phyloP scores from a whole-genome alignment of 2,797 vertebrate species.

The Phrynocephalus guinanensis region DNA sequence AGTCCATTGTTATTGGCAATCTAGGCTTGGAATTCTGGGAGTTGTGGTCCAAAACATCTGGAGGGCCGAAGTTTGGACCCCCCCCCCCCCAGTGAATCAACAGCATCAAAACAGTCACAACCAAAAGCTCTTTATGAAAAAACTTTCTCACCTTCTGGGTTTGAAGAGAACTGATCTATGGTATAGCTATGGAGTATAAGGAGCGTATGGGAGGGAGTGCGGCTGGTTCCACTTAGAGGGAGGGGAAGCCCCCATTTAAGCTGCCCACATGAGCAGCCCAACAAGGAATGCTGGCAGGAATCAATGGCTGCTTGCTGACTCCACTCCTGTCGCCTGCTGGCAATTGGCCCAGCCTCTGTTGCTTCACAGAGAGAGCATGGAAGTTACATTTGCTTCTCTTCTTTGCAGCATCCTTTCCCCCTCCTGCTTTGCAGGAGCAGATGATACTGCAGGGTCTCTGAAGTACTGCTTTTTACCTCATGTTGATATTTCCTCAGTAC shows the following conservation, averaged over 20 bases:
- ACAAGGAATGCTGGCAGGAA: not conserved
- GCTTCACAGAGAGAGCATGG: not conserved
- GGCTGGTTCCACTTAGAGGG: not conserved
- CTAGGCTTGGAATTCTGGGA: too few species aligned
- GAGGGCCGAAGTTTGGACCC: too few species aligned
- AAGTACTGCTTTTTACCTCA: constrained; percentile 16
- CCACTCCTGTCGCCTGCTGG: not conserved
- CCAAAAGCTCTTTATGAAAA: not conserved
- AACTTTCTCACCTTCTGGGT: not conserved
- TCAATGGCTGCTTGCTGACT: not conserved
- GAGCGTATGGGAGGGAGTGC: not conserved
- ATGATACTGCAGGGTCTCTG: not conserved
- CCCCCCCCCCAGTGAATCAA: too few species aligned
- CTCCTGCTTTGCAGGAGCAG: not conserved
- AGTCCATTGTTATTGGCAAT: too few species aligned
- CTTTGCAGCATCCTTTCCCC: not conserved
- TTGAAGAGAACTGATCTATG: not conserved
- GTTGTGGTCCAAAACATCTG: too few species aligned
- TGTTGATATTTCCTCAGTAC: not conserved
- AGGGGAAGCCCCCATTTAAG: not conserved
- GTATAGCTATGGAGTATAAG: not conserved
- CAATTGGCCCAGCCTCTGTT: not conserved
- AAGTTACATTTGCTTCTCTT: too few species aligned
- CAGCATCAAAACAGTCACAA: not conserved
- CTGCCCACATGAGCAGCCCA: not conserved